phyloP scores from a whole-genome alignment of 2,113 vertebrate genomes.

The Canis aureus region DNA sequence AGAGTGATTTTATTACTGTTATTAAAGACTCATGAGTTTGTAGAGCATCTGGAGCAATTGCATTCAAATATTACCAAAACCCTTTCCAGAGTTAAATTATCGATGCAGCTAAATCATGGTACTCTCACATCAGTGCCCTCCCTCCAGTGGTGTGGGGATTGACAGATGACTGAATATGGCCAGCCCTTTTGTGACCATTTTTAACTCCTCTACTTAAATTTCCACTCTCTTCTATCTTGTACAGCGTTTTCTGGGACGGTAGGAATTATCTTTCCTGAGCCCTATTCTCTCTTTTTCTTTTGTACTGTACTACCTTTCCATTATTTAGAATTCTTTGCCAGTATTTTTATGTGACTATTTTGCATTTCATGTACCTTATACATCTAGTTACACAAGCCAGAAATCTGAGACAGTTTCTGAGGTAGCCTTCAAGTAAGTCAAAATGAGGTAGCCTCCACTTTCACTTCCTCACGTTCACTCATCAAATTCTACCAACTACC shows the following conservation, averaged over 20 bases:
- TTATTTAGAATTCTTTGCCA: background rate
- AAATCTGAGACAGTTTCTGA: background rate
- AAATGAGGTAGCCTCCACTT: background rate
- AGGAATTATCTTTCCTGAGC: background rate
- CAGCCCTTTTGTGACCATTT: background rate
- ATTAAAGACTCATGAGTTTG: constrained; percentile 62
- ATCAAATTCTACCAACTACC: background rate
- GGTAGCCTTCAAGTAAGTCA: background rate
- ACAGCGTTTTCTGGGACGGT: background rate
- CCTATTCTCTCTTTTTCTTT: background rate
- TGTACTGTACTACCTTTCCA: background rate
- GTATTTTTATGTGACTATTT: background rate
- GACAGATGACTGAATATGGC: background rate
- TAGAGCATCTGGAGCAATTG: constrained; percentile 73
- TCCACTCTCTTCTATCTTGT: background rate
- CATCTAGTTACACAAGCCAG: background rate
- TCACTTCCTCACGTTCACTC: background rate
- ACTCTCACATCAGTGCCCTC: background rate
- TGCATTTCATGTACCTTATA: background rate
- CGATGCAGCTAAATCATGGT: constrained; percentile 1
- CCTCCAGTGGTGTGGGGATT: background rate
- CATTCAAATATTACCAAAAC: background rate
- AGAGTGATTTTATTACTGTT: constrained; percentile 49
- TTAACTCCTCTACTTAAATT: background rate
- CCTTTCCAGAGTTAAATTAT: constrained; percentile 39